These are phyloP conservation scores for Epizoanthus stellaris DNA, from an alignment of 92 coral and sea anemone species.

Conservation along the genomic window DNA sequence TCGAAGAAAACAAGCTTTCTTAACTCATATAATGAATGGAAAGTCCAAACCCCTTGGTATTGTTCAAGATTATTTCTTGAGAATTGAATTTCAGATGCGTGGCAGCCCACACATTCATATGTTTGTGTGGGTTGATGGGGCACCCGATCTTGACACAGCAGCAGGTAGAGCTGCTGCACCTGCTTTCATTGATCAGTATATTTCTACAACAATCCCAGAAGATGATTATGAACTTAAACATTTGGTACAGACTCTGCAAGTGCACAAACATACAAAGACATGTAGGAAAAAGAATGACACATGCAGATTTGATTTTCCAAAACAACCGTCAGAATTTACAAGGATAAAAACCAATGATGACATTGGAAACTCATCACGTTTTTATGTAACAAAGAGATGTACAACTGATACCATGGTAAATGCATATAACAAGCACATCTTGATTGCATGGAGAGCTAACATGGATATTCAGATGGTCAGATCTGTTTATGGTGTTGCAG, in stretches of 20 bases:
- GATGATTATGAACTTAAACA: slow-evolving; percentile 25
- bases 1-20: slow-evolving; percentile 47
- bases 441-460: slow-evolving; percentile 12
- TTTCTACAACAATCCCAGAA: slow-evolving; percentile 42
- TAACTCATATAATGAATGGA: slow-evolving; percentile 53
- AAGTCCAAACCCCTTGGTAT: slow-evolving; percentile 48
- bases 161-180: slow-evolving; percentile 38
- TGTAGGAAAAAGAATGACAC: too few species aligned
- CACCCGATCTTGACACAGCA: slow-evolving; percentile 50
- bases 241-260: too few species aligned
- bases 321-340: slow-evolving; percentile 28
- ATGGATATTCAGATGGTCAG: slow-evolving; percentile 53
- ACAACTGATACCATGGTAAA: slow-evolving; percentile 42
- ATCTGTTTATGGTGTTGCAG: slow-evolving; percentile 58
- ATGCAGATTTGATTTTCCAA: slow-evolving; percentile 66
- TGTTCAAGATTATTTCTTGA: too few species aligned
- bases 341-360: slow-evolving; percentile 45
- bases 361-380: slow-evolving; percentile 45
- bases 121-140: slow-evolving; percentile 58
- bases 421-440: slow-evolving; percentile 21
- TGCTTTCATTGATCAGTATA: slow-evolving; percentile 55
- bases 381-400: slow-evolving; percentile 29
- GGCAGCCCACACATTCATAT: slow-evolving; percentile 68
- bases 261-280: too few species aligned
- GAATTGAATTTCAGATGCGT: slow-evolving; percentile 40